Evolutionary conservation across 1,140 invertebrate species (phyloP).

Genomic region (Telenomus remus): DNA sequence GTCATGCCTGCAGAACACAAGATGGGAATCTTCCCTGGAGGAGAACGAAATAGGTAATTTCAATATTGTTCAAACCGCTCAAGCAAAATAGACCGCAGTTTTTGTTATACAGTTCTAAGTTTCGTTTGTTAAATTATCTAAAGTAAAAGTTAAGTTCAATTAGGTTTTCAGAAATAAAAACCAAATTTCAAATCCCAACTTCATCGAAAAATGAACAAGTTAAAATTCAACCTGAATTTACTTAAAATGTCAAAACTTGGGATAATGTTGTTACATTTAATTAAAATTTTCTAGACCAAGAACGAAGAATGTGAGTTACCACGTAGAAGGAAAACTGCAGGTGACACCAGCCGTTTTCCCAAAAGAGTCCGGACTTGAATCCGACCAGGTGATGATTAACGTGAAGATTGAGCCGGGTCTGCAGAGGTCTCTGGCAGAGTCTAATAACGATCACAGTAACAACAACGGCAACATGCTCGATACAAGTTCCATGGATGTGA

Average conservation of each 20-base stretch:
- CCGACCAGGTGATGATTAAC: conserved; percentile 30
- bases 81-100: too few relatives aligned
- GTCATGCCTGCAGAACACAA: conserved; percentile 73
- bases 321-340: conserved; percentile 75
- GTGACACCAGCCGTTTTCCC: conserved; percentile 73
- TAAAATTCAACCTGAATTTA: too few relatives aligned
- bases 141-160: too few relatives aligned
- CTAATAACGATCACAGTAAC: conserved; percentile 61
- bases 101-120: too few relatives aligned
- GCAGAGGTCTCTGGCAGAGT: conserved; percentile 23
- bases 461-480: conserved; percentile 68
- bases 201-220: too few relatives aligned
- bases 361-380: conserved; percentile 57
- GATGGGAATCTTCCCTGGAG: conserved; percentile 67
- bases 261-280: neutral
- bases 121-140: too few relatives aligned
- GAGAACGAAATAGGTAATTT: conserved; percentile 71
- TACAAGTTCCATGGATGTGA: conserved; percentile 42
- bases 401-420: conserved; percentile 70
- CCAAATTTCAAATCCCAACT: too few relatives aligned
- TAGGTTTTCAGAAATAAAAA: too few relatives aligned
- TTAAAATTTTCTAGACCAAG: conserved; percentile 68
- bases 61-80: too few relatives aligned
- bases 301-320: conserved; percentile 81
- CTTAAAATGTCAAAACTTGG: too few relatives aligned